Percentiles rank a stretch among this genome's conserved stretches.
phyloP scores from a whole-genome alignment of 2,113 vertebrate species.

The Crotalus viridis region DNA sequence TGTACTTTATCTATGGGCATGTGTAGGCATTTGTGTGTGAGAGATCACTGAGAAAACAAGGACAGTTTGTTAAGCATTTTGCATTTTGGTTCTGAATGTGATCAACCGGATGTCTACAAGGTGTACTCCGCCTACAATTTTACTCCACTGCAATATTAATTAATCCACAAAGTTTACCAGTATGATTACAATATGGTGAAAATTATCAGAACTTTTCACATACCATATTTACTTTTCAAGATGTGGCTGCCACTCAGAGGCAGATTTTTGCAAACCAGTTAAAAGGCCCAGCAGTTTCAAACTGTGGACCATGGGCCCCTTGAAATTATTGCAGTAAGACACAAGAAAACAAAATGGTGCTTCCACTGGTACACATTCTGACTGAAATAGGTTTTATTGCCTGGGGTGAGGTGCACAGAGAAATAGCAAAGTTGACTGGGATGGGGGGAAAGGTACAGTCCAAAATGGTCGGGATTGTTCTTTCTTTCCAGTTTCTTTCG shows the following conservation, averaged over 20 bases:
- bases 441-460: neutral
- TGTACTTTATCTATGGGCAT: neutral
- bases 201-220: neutral
- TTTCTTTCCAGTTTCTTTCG: neutral
- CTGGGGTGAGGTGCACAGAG: neutral
- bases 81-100: neutral
- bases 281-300: neutral
- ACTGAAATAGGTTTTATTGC: neutral
- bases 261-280: neutral
- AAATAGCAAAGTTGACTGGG: neutral
- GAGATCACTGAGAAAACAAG: neutral
- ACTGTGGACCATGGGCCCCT: neutral
- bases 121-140: neutral
- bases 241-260: neutral
- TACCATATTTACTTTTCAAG: neutral
- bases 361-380: neutral
- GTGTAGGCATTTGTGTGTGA: neutral
- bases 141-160: neutral
- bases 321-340: neutral
- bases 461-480: neutral
- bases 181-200: neutral
- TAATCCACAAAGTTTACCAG: neutral
- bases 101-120: neutral
- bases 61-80: neutral
- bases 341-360: neutral